Conservation (phyloP, 2,888 invertebrate genomes). For the Hyposoter didymator region DNA sequence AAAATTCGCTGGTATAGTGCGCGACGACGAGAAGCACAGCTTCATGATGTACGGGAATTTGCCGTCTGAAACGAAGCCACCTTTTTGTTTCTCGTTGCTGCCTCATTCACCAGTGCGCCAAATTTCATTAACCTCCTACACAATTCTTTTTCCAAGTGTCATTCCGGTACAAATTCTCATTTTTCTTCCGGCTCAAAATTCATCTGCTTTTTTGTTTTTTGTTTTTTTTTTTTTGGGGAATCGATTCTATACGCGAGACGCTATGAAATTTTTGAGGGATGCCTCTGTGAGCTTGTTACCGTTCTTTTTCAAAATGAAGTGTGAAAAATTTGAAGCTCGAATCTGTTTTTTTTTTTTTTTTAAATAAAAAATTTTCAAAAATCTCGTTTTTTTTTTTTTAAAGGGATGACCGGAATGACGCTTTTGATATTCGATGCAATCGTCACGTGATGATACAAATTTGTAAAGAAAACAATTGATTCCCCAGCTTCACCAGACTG, state of each 20-base stretch:
- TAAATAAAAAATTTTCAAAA: neutral
- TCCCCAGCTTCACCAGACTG: neutral
- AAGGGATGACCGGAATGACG: neutral
- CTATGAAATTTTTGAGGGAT: no score
- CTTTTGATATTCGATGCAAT: neutral
- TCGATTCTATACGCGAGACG: no score
- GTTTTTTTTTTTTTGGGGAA: neutral
- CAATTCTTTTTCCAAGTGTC: neutral
- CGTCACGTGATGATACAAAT: neutral
- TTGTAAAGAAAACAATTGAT: neutral
- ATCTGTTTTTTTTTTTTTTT: neutral
- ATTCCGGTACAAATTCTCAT: neutral
- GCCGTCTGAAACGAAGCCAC: slow-evolving; percentile 89
- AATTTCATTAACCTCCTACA: neutral
- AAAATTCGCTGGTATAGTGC: slow-evolving; percentile 85
- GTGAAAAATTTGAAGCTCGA: neutral
- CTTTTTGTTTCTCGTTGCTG: slow-evolving; percentile 56
- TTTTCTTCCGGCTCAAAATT: neutral
- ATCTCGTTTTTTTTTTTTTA: neutral
- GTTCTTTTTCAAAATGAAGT: neutral
- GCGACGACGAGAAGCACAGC: slow-evolving; percentile 97
- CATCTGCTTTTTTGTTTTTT: no score
- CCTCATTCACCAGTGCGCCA: neutral
- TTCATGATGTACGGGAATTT: slow-evolving; percentile 99
- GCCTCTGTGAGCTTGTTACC: neutral